phyloP scores from a whole-genome alignment of 2,888 invertebrate species.

The Cacoxenus indagator region DNA sequence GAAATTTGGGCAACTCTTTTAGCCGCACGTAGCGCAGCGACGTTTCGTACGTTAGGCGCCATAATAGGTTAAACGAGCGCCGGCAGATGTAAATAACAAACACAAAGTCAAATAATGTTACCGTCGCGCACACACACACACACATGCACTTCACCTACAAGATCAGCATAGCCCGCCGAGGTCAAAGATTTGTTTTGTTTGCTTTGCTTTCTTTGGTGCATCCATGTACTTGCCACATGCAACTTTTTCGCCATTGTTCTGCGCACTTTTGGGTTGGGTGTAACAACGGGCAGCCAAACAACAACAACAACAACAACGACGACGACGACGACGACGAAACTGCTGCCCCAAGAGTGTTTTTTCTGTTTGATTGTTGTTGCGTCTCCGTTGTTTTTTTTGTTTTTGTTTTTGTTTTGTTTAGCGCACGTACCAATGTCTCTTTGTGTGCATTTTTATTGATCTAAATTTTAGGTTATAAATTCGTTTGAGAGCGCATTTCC shows the following conservation, averaged over 20 bases:
- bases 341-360: background rate
- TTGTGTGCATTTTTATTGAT: constrained; percentile 47
- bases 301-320: background rate
- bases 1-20: constrained; percentile 36
- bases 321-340: background rate
- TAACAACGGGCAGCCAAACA: background rate
- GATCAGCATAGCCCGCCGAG: constrained; percentile 33
- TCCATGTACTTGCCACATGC: background rate
- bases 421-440: constrained; percentile 4
- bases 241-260: background rate
- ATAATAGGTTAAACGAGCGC: constrained; percentile 43
- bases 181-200: constrained; percentile 28
- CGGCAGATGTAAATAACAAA: constrained; percentile 39
- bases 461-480: constrained; percentile 54
- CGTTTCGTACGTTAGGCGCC: constrained; percentile 52
- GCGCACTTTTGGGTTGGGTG: background rate
- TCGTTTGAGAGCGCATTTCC: constrained; percentile 38
- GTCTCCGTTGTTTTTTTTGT: constrained; percentile 3
- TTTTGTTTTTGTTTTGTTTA: constrained; percentile 35
- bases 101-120: constrained; percentile 38
- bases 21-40: constrained; percentile 32
- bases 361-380: background rate
- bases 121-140: constrained; percentile 14
- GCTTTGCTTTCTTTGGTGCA: background rate
- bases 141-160: constrained; percentile 4